Percentiles rank a stretch among this genome's conserved stretches.
These are phyloP conservation scores for Rhinatrema bivittatum DNA, from an alignment of 2,797 vertebrate genomes.

Conservation along the genomic window DNA sequence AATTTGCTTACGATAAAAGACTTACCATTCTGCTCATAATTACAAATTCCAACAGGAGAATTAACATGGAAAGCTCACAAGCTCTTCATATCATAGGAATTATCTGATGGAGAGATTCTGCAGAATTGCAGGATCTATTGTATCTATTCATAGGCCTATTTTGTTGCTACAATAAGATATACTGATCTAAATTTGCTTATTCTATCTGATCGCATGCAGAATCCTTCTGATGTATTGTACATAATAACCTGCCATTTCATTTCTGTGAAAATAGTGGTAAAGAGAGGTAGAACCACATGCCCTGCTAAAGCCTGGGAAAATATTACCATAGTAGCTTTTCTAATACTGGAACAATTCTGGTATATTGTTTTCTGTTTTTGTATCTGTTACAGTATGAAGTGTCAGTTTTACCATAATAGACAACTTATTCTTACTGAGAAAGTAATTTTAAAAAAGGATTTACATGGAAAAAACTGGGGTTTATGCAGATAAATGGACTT, in stretches of 20 bases:
- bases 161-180: conserved; percentile 34
- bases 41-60: conserved; percentile 37
- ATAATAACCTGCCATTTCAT: conserved; percentile 28
- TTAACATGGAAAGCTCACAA: conserved; percentile 32
- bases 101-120: conserved; percentile 22
- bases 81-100: conserved; percentile 20
- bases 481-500: too few relatives aligned
- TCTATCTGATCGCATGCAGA: conserved; percentile 39
- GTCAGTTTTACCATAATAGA: too few relatives aligned
- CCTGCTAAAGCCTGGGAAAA: too few relatives aligned
- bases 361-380: too few relatives aligned
- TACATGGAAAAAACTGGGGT: too few relatives aligned
- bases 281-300: too few relatives aligned
- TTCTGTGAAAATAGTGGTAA: too few relatives aligned
- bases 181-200: conserved; percentile 28
- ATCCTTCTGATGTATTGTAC: conserved; percentile 33
- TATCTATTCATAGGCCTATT: conserved; percentile 29
- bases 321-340: too few relatives aligned
- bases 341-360: too few relatives aligned
- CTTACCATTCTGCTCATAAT: conserved; percentile 31
- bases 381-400: too few relatives aligned
- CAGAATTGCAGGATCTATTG: conserved; percentile 19
- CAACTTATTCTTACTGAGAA: too few relatives aligned
- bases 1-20: conserved; percentile 35
- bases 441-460: too few relatives aligned